Evolutionary conservation across 2,797 vertebrate genomes (phyloP).

Genomic region (Heteromormyrus szaboi): DNA sequence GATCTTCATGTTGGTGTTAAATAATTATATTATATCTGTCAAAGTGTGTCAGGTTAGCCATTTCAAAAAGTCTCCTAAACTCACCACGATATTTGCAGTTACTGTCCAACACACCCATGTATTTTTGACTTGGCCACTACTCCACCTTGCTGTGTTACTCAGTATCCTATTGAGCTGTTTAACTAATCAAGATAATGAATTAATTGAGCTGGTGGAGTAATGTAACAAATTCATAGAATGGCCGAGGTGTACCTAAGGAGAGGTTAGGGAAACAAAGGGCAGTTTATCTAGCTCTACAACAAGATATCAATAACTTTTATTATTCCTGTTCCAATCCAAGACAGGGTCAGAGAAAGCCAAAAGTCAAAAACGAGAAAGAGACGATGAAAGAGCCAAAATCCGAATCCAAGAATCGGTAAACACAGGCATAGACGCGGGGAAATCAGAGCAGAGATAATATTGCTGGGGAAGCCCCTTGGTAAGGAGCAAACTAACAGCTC

Average conservation of each 20-base stretch:
- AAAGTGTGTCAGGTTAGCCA: neutral
- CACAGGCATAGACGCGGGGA: neutral
- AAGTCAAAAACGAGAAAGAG: neutral
- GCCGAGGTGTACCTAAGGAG: neutral
- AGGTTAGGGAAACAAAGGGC: neutral
- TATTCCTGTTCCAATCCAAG: neutral
- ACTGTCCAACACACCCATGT: neutral
- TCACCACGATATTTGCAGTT: neutral
- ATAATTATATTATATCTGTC: neutral
- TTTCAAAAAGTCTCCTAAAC: neutral
- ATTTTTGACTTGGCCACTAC: neutral
- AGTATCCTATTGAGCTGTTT: neutral
- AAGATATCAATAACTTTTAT: neutral
- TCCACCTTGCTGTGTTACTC: neutral
- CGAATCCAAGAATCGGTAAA: neutral
- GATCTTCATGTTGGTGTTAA: neutral
- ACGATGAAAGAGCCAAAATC: neutral
- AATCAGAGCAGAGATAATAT: neutral
- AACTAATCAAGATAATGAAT: neutral
- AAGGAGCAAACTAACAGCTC: neutral
- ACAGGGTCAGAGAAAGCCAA: neutral
- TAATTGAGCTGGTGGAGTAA: neutral
- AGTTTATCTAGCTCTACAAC: neutral
- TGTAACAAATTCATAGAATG: neutral
- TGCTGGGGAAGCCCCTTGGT: neutral